Evolutionary conservation across 2,113 vertebrate species (phyloP).

Genomic region (Agapornis roseicollis): DNA sequence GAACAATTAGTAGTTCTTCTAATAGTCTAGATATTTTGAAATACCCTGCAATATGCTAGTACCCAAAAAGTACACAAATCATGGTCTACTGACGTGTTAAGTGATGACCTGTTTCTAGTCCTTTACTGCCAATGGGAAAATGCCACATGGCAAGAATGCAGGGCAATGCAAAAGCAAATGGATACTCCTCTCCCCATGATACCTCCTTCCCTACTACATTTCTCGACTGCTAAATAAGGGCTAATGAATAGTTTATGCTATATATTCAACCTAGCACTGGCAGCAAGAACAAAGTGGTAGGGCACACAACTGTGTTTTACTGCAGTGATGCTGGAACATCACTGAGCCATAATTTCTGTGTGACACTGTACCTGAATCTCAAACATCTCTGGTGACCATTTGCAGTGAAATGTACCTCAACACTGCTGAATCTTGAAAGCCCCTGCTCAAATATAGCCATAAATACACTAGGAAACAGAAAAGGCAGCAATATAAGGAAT

Average conservation of each 20-base stretch:
- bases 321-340: neutral
- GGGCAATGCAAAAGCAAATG: neutral
- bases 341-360: neutral
- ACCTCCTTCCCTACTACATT: neutral
- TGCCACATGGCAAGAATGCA: neutral
- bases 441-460: neutral
- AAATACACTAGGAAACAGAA: neutral
- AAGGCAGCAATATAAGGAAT: neutral
- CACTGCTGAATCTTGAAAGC: neutral
- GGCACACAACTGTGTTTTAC: neutral
- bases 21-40: neutral
- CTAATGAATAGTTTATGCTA: neutral
- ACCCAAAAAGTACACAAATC: neutral
- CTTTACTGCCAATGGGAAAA: neutral
- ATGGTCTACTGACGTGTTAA: neutral
- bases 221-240: neutral
- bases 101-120: neutral
- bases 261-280: neutral
- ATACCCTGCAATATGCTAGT: neutral
- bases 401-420: neutral
- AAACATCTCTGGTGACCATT: neutral
- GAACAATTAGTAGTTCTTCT: neutral
- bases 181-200: neutral
- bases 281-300: neutral
- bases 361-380: neutral